Base-by-base conservation (phyloP, 2,888 invertebrate species). In the Diarsia mendica region DNA sequence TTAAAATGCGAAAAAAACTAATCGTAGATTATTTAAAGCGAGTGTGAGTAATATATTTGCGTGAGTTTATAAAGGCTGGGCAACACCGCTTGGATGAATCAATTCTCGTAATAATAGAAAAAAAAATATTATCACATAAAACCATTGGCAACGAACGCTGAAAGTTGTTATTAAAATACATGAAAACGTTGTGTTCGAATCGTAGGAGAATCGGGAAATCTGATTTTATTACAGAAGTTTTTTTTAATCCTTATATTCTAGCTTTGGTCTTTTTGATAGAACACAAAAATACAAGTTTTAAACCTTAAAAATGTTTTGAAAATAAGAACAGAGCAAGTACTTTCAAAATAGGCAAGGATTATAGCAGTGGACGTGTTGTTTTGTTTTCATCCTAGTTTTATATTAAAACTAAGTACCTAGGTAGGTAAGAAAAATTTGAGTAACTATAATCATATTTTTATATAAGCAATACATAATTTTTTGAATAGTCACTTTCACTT, bases 31-130 rank as follows among this genome's bases (percentile, higher is more conserved):
- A 49, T 64, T 67, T 75, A 28, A 72, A 55, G 51, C n/a, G 3
- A 49, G 53, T 63, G 60, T 72, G 74, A 72, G 71, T 74, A 72
- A 85, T 82, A 79, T 66, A 82, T 85, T 82, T 53, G 67, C 71
- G 78, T 73, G 55, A 46, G 55, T 33, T 44, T 66, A 78, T 64
- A 75, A 71, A 64, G 48, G 46, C 74, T 70, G 83, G 85, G 85
- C 83, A 82, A 85, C 72, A 75, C 85, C 84, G 77, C 61, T 48
- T 20, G 63, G 71, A 85, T 85, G 85, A 84, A 82, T 84, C 83
- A 75, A 84, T 82, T 60, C 71, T 60, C 9, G 58, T 84, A 79
- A 69, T 79, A 73, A 85, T 84, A 85, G 75, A 84, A 70, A 60
- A 70, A 60, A 82, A 73, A 69, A 71, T 66, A 68, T 65, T 84